Evolutionary conservation across 2,797 vertebrate genomes (phyloP), one percentile per base, ranked within the genome.

Genomic region (Thripadectes ignobilis): DNA sequence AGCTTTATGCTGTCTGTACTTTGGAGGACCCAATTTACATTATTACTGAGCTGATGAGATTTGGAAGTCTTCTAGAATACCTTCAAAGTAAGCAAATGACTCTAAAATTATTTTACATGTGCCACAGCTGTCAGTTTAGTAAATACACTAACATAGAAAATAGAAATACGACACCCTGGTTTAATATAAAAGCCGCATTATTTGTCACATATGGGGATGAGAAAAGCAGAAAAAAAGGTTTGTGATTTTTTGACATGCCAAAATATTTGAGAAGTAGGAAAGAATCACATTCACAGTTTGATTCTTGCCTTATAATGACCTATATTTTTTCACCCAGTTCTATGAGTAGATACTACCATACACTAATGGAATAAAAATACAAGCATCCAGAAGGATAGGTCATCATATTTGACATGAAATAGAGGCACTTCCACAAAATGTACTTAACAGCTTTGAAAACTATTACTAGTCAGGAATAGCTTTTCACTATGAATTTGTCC

Each of bases 1-100:
- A 99, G 97, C 98, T 99, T 85, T 99, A 99, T 65, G 99, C 99
- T 5, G 99, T 99, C 57, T 99, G 99, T 96, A 99, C 99, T 85
- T 80, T 98, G 95, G 98, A 99, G 94, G 99, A 99, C 73, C 99
- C 99, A 91, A 98, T 99, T 97, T 99, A 99, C 98, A 99, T 99
- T 97, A 98, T 99, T 97, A 99, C 99, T 0, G 99, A 99, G 97
- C 98, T 99, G 95, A 99, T 99, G 99, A 99, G 94, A 93, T 96
- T 99, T 21, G 99, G 99, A 97, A 99, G 99, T 96, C 98, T 99
- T 95, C 98, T 98, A 79, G 98, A 99, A 19, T 99, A 99, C 96
- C 98, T 99, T 52, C 98, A 98, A 96, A 99, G 99, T 99, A 98
- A 99, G 99, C 71, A 94, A 86, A 93, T 88, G 10, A 84, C 81